Percentiles rank a stretch among this genome's conserved stretches.
These are phyloP conservation scores for Burhinus oedicnemus DNA, from an alignment of 2,113 vertebrate species.

Conservation along the genomic window DNA sequence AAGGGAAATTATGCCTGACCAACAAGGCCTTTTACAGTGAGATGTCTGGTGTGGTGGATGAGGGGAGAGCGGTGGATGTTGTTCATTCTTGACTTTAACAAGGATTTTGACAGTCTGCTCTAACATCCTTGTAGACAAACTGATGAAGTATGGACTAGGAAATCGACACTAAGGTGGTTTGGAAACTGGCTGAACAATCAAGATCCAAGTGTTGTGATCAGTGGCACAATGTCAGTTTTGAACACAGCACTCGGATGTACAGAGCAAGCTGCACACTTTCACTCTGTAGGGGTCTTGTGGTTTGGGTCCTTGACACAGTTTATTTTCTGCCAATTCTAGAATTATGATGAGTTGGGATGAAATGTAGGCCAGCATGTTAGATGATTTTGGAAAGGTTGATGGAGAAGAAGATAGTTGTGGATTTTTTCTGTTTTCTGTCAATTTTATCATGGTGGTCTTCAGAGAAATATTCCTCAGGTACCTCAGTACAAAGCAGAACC, in stretches of 20 bases:
- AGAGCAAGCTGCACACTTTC: background rate
- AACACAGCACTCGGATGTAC: background rate
- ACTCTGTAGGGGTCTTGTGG: background rate
- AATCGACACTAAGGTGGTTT: background rate
- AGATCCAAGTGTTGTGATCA: background rate
- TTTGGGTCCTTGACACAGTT: background rate
- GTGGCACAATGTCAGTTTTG: background rate
- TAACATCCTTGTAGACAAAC: background rate
- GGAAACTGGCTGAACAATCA: background rate
- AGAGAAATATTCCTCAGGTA: background rate
- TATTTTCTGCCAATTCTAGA: background rate
- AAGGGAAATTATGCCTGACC: background rate
- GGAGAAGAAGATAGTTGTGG: background rate
- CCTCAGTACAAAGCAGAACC: background rate
- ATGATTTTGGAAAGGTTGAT: background rate
- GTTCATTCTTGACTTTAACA: background rate
- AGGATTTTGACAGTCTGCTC: background rate
- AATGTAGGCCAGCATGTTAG: background rate
- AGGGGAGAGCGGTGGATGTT: background rate
- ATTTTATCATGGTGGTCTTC: background rate
- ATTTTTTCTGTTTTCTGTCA: background rate
- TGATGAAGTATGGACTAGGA: background rate
- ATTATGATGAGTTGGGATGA: background rate
- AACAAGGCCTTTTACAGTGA: background rate
- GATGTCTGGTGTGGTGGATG: background rate